These are phyloP conservation scores for Pseudomugil gertrudae DNA, from an alignment of 2,797 vertebrate genomes.

Conservation along the genomic window DNA sequence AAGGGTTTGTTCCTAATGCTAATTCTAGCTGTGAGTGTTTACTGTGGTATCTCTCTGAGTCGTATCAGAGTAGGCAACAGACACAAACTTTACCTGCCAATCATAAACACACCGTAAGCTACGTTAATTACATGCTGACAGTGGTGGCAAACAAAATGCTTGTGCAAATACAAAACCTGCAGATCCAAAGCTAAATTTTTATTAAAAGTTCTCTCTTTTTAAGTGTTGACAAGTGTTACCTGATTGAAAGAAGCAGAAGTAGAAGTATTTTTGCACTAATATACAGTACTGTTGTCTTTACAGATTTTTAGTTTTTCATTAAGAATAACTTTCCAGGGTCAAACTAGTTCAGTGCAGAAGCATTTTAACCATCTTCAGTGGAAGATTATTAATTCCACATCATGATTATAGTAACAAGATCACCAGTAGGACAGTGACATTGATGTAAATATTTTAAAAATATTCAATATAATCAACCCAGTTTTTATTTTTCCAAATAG, in stretches of 20 bases:
- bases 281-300: background rate
- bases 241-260: background rate
- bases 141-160: background rate
- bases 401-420: background rate
- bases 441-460: background rate
- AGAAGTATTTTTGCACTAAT: background rate
- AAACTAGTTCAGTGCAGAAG: background rate
- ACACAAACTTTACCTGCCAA: conserved; percentile 63
- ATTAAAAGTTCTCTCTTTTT: background rate
- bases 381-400: background rate
- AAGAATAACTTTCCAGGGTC: background rate
- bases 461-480: background rate
- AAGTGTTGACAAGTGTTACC: background rate
- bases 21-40: conserved; percentile 78
- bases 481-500: no score
- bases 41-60: conserved; percentile 55
- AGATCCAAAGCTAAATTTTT: conserved; percentile 3
- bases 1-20: conserved; percentile 57
- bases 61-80: conserved; percentile 45
- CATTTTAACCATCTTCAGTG: no score
- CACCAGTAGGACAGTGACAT: background rate
- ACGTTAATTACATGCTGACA: conserved; percentile 33
- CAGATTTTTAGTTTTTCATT: background rate
- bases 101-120: conserved; percentile 57
- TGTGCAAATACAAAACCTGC: conserved; percentile 4